Conservation (phyloP, 2,888 invertebrate species). For the Gymnosoma rotundatum region DNA sequence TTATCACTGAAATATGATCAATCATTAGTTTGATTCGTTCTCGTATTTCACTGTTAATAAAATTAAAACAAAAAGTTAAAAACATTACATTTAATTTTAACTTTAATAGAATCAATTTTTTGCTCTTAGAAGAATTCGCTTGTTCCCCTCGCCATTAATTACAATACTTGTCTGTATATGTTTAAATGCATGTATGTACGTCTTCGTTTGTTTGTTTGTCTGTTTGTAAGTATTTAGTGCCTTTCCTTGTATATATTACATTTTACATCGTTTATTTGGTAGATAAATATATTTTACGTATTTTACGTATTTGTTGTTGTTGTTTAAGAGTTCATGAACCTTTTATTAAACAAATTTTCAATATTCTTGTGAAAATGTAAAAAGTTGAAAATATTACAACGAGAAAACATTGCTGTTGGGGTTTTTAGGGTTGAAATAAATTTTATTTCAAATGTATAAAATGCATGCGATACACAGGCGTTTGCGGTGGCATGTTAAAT, state of each 20-base stretch:
- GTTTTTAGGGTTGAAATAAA: neutral
- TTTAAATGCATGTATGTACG: neutral
- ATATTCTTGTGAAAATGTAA: constrained; percentile 43
- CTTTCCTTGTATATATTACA: constrained; percentile 18
- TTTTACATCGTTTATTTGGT: constrained; percentile 28
- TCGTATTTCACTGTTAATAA: no score
- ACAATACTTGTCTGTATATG: neutral
- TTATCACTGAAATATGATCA: no score
- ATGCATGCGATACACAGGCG: neutral
- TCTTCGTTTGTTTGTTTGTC: neutral
- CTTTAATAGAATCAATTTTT: neutral
- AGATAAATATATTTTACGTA: constrained; percentile 28
- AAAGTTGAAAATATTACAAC: constrained; percentile 1
- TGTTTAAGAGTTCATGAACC: constrained; percentile 51
- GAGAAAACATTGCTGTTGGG: neutral
- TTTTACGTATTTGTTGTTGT: neutral
- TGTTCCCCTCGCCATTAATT: neutral
- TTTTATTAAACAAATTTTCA: constrained; percentile 57
- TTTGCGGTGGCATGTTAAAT: constrained; percentile 6
- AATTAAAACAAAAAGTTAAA: no score
- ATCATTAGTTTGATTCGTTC: no score
- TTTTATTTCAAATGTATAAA: constrained; percentile 9
- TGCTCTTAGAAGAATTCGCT: neutral
- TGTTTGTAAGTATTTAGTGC: neutral
- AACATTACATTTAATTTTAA: no score